Evolutionary conservation across 2,113 vertebrate species (phyloP).

Genomic region (Pimephales promelas): DNA sequence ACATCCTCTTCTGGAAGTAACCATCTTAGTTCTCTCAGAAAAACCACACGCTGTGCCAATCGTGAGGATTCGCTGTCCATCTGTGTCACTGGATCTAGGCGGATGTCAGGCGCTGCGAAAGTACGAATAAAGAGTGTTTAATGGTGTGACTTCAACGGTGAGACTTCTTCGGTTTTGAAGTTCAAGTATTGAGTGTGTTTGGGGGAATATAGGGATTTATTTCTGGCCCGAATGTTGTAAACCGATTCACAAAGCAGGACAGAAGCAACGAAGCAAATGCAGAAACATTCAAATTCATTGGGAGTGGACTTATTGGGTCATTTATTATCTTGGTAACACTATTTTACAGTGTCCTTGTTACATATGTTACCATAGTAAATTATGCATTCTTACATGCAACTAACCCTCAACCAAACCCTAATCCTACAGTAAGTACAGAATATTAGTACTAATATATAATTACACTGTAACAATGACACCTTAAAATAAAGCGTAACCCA

Average conservation of each 20-base stretch:
- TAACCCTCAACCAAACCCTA: no score
- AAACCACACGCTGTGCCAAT: background rate
- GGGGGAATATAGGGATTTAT: background rate
- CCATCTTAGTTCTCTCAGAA: background rate
- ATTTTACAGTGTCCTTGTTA: no score
- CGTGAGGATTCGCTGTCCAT: background rate
- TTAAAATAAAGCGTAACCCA: no score
- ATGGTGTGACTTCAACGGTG: background rate
- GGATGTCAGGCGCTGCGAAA: background rate
- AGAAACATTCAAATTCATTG: background rate
- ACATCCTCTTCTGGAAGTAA: constrained; percentile 93
- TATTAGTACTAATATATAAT: no score
- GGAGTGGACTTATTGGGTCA: background rate
- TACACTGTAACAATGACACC: no score
- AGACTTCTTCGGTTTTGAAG: background rate
- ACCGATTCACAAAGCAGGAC: background rate
- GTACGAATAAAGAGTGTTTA: background rate
- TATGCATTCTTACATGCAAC: no score
- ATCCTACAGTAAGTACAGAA: no score
- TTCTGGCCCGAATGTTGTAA: background rate
- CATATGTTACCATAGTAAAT: no score
- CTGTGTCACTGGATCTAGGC: background rate
- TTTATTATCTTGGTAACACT: no score
- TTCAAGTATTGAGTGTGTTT: background rate
- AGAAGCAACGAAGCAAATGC: background rate